Evolutionary conservation across 2,888 invertebrate genomes (phyloP).

Genomic region (Gari tellinella): DNA sequence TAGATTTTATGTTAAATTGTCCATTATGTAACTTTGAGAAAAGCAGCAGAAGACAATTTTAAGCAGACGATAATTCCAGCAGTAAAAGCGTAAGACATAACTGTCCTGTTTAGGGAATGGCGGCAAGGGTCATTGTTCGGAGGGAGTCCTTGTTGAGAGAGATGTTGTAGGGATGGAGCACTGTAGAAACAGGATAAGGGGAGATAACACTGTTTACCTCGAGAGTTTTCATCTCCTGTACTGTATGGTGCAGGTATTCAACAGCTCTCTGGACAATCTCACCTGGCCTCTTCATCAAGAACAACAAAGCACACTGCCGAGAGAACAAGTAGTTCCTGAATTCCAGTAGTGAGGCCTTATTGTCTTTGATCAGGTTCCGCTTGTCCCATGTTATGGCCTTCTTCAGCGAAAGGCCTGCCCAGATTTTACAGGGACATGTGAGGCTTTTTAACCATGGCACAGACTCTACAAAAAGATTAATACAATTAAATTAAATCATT

Average conservation of each 20-base stretch:
- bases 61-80: too few species aligned
- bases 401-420: conserved; percentile 91
- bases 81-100: too few species aligned
- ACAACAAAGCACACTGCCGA: conserved; percentile 93
- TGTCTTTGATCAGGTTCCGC: conserved; percentile 82
- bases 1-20: too few species aligned
- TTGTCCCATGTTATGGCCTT: conserved; percentile 80
- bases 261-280: conserved; percentile 96
- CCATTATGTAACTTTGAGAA: too few species aligned
- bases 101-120: too few species aligned
- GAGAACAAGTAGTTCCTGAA: conserved; percentile 97
- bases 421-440: conserved; percentile 91
- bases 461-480: conserved; percentile 87
- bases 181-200: too few species aligned
- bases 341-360: conserved; percentile 91
- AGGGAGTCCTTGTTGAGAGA: too few species aligned
- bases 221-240: conserved; percentile 92
- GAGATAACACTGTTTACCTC: too few species aligned
- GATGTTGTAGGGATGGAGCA: too few species aligned
- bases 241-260: conserved; percentile 94
- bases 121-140: too few species aligned
- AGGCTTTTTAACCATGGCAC: conserved; percentile 94
- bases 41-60: too few species aligned
- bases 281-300: conserved; percentile 88
- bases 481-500: neutral